phyloP scores from a whole-genome alignment of 2,113 vertebrate genomes.

The Poeciliopsis prolifica region DNA sequence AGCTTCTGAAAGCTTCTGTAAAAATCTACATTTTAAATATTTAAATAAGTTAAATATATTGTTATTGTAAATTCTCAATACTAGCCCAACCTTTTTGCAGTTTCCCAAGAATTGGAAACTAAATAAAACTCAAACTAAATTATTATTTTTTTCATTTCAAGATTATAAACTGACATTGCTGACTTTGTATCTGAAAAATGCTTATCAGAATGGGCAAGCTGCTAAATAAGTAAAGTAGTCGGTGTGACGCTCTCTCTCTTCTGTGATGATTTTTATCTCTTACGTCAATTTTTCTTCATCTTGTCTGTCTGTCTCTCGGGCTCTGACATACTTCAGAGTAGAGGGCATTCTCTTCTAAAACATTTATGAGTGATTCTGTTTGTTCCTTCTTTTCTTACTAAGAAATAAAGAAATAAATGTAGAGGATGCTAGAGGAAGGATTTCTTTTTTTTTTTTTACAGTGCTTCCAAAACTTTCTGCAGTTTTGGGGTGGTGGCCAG shows the following conservation, averaged over 20 bases:
- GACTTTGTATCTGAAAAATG: neutral
- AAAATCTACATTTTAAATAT: too few species aligned
- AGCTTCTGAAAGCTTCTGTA: too few species aligned
- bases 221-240: slow-evolving; percentile 25
- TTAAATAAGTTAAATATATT: too few species aligned
- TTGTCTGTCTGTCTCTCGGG: slow-evolving; percentile 37
- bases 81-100: too few species aligned
- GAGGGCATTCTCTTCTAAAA: slow-evolving; percentile 56
- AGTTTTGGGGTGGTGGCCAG: slow-evolving; percentile 47
- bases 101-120: too few species aligned
- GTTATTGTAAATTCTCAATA: too few species aligned
- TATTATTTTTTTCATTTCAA: neutral
- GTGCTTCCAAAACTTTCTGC: slow-evolving; percentile 25
- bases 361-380: slow-evolving; percentile 65
- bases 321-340: slow-evolving; percentile 65
- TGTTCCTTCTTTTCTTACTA: slow-evolving; percentile 40
- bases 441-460: neutral
- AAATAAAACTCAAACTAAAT: too few species aligned
- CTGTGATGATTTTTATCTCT: slow-evolving; percentile 31
- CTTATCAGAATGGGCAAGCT: slow-evolving; percentile 7
- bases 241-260: slow-evolving; percentile 1
- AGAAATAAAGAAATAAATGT: slow-evolving; percentile 13
- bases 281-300: slow-evolving; percentile 19
- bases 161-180: neutral
- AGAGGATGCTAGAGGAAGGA: slow-evolving; percentile 18